Evolutionary conservation across 2,888 invertebrate species (phyloP).

Genomic region (Steinernema hermaphroditum): DNA sequence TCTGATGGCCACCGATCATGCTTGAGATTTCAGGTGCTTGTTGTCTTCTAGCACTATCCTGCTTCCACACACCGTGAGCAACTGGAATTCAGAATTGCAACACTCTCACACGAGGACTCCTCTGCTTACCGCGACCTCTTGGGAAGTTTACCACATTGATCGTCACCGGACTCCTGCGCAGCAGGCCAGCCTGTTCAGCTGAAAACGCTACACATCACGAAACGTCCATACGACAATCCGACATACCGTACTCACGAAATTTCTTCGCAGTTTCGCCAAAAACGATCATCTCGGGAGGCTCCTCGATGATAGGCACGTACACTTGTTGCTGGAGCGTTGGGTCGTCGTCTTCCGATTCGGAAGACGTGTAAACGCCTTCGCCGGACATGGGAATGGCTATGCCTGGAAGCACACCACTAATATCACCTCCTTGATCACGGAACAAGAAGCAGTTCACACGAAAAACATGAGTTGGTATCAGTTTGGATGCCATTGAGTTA

Average conservation of each 20-base stretch:
- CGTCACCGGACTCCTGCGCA: not conserved
- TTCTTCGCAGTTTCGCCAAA: not conserved
- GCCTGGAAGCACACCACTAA: no score
- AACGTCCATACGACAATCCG: not conserved
- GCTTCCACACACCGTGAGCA: not conserved
- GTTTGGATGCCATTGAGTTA: no score
- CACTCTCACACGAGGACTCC: no score
- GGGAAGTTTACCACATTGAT: not conserved
- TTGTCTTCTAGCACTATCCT: no score
- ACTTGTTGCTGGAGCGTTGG: not conserved
- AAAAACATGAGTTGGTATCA: no score
- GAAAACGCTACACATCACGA: not conserved
- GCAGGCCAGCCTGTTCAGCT: not conserved
- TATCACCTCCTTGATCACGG: no score
- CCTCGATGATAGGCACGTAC: not conserved
- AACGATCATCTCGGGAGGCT: not conserved
- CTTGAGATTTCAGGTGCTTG: no score
- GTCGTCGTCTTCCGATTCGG: not conserved
- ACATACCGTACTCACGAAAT: not conserved
- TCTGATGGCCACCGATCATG: no score
- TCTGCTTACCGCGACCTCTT: not conserved
- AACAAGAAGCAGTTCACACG: no score
- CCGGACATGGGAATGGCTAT: not conserved
- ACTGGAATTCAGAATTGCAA: not conserved
- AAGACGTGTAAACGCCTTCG: constrained; percentile 1